Percentiles rank a stretch among this genome's conserved stretches.
Conservation (phyloP, 2,888 invertebrate species). For the Mayetiola destructor region DNA sequence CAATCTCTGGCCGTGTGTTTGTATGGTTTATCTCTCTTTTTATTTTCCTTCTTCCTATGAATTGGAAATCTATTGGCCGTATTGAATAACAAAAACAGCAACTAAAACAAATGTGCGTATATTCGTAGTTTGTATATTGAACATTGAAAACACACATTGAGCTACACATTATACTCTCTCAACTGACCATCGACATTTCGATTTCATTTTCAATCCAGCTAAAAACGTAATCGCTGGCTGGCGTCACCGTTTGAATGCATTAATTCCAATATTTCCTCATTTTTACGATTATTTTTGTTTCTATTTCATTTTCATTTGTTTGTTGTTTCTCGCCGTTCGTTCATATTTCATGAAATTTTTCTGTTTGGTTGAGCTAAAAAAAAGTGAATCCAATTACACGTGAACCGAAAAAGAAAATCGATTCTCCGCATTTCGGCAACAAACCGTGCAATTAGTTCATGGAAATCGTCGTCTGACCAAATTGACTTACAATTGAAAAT, state of each 20-base stretch:
- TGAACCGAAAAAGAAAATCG: no score
- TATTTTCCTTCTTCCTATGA: background rate
- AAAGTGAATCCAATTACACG: no score
- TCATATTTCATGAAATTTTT: no score
- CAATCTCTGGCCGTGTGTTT: background rate
- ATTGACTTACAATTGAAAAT: no score
- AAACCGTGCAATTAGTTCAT: no score
- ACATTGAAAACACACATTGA: background rate
- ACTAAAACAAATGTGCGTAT: background rate
- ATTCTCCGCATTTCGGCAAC: no score
- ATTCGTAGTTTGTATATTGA: background rate
- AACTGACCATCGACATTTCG: background rate
- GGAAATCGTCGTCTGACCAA: no score
- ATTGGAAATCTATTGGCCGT: background rate
- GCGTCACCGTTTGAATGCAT: background rate
- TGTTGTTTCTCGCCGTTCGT: no score
- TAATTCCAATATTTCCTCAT: background rate
- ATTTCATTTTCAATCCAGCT: constrained; percentile 7
- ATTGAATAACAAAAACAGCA: background rate
- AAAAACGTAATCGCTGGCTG: constrained; percentile 4
- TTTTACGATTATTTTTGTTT: background rate
- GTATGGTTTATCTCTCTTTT: background rate
- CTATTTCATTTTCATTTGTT: background rate
- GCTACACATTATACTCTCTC: no score
- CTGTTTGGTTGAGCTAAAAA: no score